Percentiles rank a stretch among this genome's conserved stretches.
These are phyloP conservation scores for Romanomermis culicivorax DNA, from an alignment of 2,888 invertebrate species.

Conservation along the genomic window DNA sequence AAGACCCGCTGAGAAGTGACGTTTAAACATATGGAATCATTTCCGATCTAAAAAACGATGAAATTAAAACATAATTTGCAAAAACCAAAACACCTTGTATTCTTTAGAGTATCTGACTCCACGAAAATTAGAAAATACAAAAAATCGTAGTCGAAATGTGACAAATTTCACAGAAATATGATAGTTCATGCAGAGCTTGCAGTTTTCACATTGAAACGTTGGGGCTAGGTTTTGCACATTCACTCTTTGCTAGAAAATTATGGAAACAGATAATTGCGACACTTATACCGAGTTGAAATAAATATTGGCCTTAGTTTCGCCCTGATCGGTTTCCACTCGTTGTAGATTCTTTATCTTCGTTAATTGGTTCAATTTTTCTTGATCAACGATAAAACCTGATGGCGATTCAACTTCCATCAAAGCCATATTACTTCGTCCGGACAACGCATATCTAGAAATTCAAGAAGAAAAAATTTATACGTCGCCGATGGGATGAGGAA, in stretches of 20 bases:
- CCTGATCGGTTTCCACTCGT: conserved; percentile 28
- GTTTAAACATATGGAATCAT: conserved; percentile 45
- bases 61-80: too few species aligned
- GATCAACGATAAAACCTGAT: conserved; percentile 26
- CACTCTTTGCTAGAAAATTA: too few species aligned
- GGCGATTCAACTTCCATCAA: conserved; percentile 30
- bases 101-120: too few species aligned
- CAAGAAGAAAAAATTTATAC: conserved; percentile 16
- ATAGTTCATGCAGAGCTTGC: background rate
- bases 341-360: conserved; percentile 26
- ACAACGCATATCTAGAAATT: conserved; percentile 21
- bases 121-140: too few species aligned
- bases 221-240: too few species aligned
- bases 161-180: background rate
- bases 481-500: background rate
- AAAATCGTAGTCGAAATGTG: too few species aligned
- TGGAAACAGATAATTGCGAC: too few species aligned
- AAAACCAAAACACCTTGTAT: too few species aligned
- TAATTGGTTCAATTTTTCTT: conserved; percentile 18
- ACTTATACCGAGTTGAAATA: conserved; percentile 34
- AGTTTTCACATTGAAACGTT: background rate
- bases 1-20: conserved; percentile 59
- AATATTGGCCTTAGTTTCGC: conserved; percentile 30
- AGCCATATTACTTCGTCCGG: conserved; percentile 31
- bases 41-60: conserved; percentile 19